Conservation (phyloP, 1,140 invertebrate genomes). For the Brachionus sp. region DNA sequence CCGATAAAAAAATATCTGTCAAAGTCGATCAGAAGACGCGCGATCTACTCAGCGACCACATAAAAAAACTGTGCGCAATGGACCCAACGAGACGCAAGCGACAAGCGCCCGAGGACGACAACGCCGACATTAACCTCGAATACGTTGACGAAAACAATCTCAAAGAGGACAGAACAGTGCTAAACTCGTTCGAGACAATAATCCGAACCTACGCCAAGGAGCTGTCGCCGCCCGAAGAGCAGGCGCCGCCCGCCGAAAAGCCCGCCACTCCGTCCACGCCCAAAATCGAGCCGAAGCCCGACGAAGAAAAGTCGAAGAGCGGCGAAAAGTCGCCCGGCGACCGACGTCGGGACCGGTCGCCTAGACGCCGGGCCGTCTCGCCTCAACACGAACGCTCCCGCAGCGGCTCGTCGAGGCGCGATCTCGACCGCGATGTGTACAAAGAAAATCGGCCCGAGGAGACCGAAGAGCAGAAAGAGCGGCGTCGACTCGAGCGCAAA, state of each 20-base stretch:
- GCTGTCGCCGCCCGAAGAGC: constrained; percentile 44
- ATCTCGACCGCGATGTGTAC: not conserved
- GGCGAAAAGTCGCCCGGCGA: not conserved
- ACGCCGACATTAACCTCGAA: constrained; percentile 50
- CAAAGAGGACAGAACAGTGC: constrained; percentile 63
- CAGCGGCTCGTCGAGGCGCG: not conserved
- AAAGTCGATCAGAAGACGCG: constrained; percentile 98
- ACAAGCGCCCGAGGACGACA: constrained; percentile 13
- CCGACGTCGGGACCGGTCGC: not conserved
- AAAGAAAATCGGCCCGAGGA: constrained; percentile 61
- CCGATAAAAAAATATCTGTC: constrained; percentile 80
- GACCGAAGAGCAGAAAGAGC: constrained; percentile 83
- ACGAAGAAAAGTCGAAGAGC: not conserved
- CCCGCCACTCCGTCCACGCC: not conserved
- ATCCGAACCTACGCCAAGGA: constrained; percentile 76
- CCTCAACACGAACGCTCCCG: not conserved
- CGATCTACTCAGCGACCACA: constrained; percentile 85
- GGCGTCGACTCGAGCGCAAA: constrained; percentile 81
- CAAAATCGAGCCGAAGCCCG: not conserved
- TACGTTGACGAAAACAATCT: constrained; percentile 53
- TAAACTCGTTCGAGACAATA: constrained; percentile 72
- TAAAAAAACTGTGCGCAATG: constrained; percentile 50
- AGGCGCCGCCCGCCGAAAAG: not conserved
- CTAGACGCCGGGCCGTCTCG: not conserved
- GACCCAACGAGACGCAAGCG: not conserved